A percentile compares a stretch with the other conserved stretches of the same genome.
These are phyloP conservation scores for Stomorhina lunata DNA, from an alignment of 2,888 invertebrate species.

Conservation along the genomic window DNA sequence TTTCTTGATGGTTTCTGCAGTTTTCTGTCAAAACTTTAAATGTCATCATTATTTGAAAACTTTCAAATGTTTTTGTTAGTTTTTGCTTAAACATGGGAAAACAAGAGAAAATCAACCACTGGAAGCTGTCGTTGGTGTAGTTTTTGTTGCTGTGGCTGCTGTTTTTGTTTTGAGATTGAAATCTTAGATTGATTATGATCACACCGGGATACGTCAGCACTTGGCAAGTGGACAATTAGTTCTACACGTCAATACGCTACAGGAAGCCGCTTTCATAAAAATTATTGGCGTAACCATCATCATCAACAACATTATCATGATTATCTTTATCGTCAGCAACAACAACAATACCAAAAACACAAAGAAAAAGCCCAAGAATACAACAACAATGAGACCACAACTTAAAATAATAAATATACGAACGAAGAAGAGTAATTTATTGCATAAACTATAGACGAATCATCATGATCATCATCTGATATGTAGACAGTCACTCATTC, in stretches of 20 bases:
- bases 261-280: conserved; percentile 74
- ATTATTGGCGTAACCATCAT: conserved; percentile 67
- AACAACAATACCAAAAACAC: conserved; percentile 26
- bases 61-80: conserved; percentile 16
- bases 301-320: conserved; percentile 62
- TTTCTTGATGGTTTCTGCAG: background rate
- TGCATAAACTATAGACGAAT: conserved; percentile 52
- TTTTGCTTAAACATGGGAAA: background rate
- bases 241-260: conserved; percentile 78
- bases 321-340: conserved; percentile 43
- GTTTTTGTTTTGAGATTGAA: conserved; percentile 41
- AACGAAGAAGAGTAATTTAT: conserved; percentile 44
- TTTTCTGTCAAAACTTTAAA: conserved; percentile 33
- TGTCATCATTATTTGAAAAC: conserved; percentile 45
- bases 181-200: conserved; percentile 64
- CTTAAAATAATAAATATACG: conserved; percentile 12
- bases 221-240: conserved; percentile 77
- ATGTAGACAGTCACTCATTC: conserved; percentile 46
- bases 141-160: conserved; percentile 13
- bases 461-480: conserved; percentile 50
- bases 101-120: background rate
- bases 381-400: conserved; percentile 24
- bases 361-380: background rate
- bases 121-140: conserved; percentile 16
- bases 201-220: conserved; percentile 69